Evolutionary conservation across 30 jellyfish, hydroid and myxozoan species (phyloP).

Genomic region (Turritopsis rubra): DNA sequence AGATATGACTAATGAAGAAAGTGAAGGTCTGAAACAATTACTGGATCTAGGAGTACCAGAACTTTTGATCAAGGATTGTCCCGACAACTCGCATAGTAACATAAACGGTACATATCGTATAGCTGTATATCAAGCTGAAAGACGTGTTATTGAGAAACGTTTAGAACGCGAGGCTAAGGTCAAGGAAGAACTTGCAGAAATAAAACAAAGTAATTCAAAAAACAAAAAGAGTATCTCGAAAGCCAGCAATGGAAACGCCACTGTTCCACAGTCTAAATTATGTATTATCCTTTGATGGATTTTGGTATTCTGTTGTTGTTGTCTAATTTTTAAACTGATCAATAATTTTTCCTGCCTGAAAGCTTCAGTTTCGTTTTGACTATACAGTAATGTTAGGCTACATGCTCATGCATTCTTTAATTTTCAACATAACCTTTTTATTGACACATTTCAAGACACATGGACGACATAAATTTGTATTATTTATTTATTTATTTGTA

Average conservation of each 20-base stretch:
- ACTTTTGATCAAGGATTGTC: slow-evolving; percentile 41
- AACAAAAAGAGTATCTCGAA: slow-evolving; percentile 21
- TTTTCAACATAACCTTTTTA: too few relatives aligned
- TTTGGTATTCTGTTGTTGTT: not conserved
- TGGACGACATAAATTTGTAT: not conserved
- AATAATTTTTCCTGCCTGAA: not conserved
- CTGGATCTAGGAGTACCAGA: slow-evolving; percentile 54
- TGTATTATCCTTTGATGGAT: slow-evolving; percentile 44
- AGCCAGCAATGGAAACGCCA: not conserved
- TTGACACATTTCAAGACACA: not conserved
- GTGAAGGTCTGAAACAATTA: slow-evolving; percentile 51
- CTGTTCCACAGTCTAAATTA: slow-evolving; percentile 65
- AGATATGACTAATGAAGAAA: slow-evolving; percentile 53
- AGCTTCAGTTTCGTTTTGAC: not conserved
- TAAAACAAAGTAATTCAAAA: slow-evolving; percentile 32
- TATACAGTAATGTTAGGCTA: not conserved
- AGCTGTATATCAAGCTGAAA: slow-evolving; percentile 68
- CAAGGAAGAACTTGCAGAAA: slow-evolving; percentile 37
- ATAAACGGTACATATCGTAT: slow-evolving; percentile 88
- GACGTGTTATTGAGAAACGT: slow-evolving; percentile 47
- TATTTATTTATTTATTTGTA: not conserved
- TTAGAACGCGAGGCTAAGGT: slow-evolving; percentile 52
- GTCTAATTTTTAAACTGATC: not conserved
- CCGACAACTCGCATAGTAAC: slow-evolving; percentile 48
- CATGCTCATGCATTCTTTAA: not conserved